Conservation (phyloP, 2,888 invertebrate genomes). For the Dryobota labecula region DNA sequence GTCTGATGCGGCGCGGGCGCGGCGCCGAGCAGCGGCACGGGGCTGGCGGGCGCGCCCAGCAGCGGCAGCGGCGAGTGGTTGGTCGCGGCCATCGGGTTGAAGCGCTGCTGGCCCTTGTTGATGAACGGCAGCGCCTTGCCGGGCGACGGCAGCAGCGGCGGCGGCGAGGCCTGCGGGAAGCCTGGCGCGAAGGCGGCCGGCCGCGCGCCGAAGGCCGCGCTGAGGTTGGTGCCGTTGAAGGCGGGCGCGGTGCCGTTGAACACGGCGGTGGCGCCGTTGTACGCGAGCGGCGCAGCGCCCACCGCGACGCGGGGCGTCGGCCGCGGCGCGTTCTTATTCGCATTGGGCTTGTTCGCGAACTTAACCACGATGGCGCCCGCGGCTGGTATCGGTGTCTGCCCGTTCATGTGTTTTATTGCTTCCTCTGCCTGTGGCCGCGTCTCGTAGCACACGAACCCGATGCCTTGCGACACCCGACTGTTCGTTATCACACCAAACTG, state of each 20-base stretch:
- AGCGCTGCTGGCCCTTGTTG: slow-evolving; percentile 89
- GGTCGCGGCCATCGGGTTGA: slow-evolving; percentile 88
- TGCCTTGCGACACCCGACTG: slow-evolving; percentile 88
- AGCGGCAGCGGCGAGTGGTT: slow-evolving; percentile 87
- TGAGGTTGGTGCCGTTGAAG: slow-evolving; percentile 83
- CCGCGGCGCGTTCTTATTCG: slow-evolving; percentile 84
- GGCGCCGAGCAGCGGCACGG: slow-evolving; percentile 84
- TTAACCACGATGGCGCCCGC: slow-evolving; percentile 87
- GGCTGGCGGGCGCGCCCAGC: slow-evolving; percentile 86
- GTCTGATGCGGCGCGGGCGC: slow-evolving; percentile 86
- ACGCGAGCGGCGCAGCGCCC: slow-evolving; percentile 78
- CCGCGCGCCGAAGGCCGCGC: slow-evolving; percentile 84
- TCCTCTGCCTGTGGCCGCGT: slow-evolving; percentile 86
- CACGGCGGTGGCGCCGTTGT: slow-evolving; percentile 84
- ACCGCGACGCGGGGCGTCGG: slow-evolving; percentile 80
- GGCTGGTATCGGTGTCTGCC: slow-evolving; percentile 84
- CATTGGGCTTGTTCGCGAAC: slow-evolving; percentile 88
- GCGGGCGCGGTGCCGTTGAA: slow-evolving; percentile 83
- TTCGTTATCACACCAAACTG: slow-evolving; percentile 88
- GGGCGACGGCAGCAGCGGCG: slow-evolving; percentile 87
- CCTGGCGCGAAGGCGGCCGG: slow-evolving; percentile 83
- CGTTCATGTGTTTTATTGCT: slow-evolving; percentile 87
- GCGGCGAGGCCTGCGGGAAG: slow-evolving; percentile 86
- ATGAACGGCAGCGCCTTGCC: slow-evolving; percentile 89
- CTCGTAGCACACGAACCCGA: slow-evolving; percentile 89